Evolutionary conservation across 1,140 invertebrate species (phyloP).

Genomic region (Ooceraea biroi): DNA sequence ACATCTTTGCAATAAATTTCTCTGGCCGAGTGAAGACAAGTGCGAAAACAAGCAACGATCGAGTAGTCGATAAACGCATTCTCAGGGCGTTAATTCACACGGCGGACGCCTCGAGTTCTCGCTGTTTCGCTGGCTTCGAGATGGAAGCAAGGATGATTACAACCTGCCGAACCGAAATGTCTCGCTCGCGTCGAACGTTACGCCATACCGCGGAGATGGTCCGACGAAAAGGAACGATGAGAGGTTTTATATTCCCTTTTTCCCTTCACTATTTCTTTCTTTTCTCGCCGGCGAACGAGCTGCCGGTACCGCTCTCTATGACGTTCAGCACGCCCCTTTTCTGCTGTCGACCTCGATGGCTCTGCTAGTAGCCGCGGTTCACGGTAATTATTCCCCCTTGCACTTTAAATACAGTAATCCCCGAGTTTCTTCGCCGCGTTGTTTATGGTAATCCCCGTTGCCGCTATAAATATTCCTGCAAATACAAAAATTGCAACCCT

Average conservation of each 20-base stretch:
- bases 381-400: conserved; percentile 81
- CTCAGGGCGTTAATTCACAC: neutral
- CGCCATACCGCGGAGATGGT: neutral
- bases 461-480: conserved; percentile 83
- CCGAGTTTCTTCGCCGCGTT: conserved; percentile 81
- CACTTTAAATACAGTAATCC: conserved; percentile 84
- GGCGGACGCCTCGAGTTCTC: neutral
- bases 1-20: neutral
- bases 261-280: neutral
- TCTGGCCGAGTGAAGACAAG: neutral
- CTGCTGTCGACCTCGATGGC: conserved; percentile 74
- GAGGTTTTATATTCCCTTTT: neutral
- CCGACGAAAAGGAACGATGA: conserved; percentile 10
- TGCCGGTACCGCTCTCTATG: conserved; percentile 58
- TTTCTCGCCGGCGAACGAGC: conserved; percentile 6
- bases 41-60: conserved; percentile 12
- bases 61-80: conserved; percentile 8
- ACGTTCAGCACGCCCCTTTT: conserved; percentile 74
- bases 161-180: conserved; percentile 35
- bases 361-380: conserved; percentile 77
- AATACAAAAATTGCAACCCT: conserved; percentile 83
- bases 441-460: conserved; percentile 84
- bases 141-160: conserved; percentile 19
- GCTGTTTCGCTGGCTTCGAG: neutral
- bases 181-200: conserved; percentile 22